These are phyloP conservation scores for Pelobates cultripes DNA, from an alignment of 2,797 vertebrate genomes.

Conservation along the genomic window DNA sequence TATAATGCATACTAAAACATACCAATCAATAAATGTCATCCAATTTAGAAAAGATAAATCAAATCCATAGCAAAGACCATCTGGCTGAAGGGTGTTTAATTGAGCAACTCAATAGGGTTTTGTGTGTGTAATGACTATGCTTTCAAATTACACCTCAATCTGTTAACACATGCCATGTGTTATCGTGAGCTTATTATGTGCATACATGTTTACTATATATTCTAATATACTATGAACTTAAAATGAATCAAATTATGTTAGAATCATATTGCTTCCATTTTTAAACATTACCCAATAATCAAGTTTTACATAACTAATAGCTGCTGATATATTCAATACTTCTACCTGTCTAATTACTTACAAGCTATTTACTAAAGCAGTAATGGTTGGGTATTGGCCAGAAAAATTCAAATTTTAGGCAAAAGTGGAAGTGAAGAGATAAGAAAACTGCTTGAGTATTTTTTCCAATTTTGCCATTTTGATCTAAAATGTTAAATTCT, in stretches of 20 bases:
- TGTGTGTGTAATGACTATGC: neutral
- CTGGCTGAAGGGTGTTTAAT: constrained; percentile 7
- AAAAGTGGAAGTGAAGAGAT: too few relatives aligned
- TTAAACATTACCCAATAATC: too few relatives aligned
- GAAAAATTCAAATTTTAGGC: too few relatives aligned
- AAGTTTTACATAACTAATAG: too few relatives aligned
- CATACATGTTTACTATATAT: neutral
- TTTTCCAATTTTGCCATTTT: too few relatives aligned
- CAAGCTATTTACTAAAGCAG: too few relatives aligned
- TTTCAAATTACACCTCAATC: neutral
- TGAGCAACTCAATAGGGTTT: neutral
- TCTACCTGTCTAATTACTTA: too few relatives aligned
- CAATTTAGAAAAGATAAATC: constrained; percentile 12
- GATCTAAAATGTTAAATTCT: too few relatives aligned
- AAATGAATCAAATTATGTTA: neutral
- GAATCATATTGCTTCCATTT: too few relatives aligned
- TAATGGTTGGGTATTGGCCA: too few relatives aligned
- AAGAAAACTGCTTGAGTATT: too few relatives aligned
- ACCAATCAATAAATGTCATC: constrained; percentile 4
- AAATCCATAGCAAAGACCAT: constrained; percentile 9
- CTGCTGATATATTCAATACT: too few relatives aligned
- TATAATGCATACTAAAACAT: neutral
- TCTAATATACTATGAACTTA: neutral
- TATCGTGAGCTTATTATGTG: neutral
- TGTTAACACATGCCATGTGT: neutral